Evolutionary conservation across 2,888 invertebrate species (phyloP).

Genomic region (Lamellibrachia satsuma): DNA sequence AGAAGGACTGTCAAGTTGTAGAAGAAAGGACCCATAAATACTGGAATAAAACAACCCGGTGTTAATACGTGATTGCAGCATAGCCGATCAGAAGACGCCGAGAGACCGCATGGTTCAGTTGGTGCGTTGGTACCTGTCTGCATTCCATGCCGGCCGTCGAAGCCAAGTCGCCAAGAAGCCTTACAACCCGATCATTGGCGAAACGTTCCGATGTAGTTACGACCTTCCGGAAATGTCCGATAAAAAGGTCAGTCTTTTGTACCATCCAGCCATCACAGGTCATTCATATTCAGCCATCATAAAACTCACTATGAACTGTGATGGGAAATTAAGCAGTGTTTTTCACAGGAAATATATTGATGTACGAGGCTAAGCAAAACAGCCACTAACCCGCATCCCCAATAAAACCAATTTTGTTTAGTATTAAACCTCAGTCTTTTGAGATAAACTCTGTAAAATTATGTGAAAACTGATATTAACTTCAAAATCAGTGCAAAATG

Average conservation of each 20-base stretch:
- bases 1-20: background rate
- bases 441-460: too few species aligned
- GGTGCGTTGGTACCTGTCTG: slow-evolving; percentile 95
- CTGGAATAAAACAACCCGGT: background rate
- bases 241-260: background rate
- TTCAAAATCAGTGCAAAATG: too few species aligned
- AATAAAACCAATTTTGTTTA: too few species aligned
- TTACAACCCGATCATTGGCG: slow-evolving; percentile 97
- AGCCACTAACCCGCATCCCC: background rate
- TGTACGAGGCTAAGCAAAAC: background rate
- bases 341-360: background rate
- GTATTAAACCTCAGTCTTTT: too few species aligned
- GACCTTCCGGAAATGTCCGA: slow-evolving; percentile 56
- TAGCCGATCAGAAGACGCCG: slow-evolving; percentile 86
- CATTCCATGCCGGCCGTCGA: slow-evolving; percentile 97
- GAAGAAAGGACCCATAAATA: background rate
- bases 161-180: slow-evolving; percentile 98
- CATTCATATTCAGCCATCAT: too few species aligned
- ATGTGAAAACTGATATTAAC: too few species aligned
- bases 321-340: too few species aligned
- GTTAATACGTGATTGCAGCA: slow-evolving; percentile 70
- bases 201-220: slow-evolving; percentile 79
- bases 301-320: too few species aligned
- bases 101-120: slow-evolving; percentile 92
- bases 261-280: too few species aligned